Conservation (phyloP, 2,113 vertebrate genomes). For the Halichoeres trimaculatus region DNA sequence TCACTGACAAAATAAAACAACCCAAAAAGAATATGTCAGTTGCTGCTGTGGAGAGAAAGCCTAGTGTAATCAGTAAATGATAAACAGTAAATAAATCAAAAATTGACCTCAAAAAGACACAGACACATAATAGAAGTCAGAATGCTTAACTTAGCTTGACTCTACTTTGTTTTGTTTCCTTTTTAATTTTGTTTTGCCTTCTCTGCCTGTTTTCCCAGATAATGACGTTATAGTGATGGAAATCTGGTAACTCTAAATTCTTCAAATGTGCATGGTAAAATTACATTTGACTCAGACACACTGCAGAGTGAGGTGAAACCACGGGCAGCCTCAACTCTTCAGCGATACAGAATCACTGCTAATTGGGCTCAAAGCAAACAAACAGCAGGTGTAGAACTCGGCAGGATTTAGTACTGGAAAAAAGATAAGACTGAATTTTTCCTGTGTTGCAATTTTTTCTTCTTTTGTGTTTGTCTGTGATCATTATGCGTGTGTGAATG, state of each 20-base stretch:
- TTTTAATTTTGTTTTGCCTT: neutral
- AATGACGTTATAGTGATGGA: neutral
- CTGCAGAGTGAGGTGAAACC: conserved; percentile 6
- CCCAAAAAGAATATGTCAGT: neutral
- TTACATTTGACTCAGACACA: neutral
- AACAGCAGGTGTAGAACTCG: conserved; percentile 18
- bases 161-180: neutral
- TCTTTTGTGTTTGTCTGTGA: neutral
- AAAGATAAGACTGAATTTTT: conserved; percentile 6
- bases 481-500: neutral
- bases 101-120: neutral
- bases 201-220: conserved; percentile 3
- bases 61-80: neutral
- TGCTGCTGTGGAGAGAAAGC: neutral
- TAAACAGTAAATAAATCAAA: neutral
- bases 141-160: conserved; percentile 14
- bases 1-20: neutral
- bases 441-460: neutral
- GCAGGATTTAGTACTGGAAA: neutral
- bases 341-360: conserved; percentile 12
- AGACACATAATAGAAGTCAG: neutral
- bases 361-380: conserved; percentile 40
- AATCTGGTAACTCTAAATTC: neutral
- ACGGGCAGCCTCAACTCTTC: neutral
- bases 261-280: conserved; percentile 1